Percentiles rank a stretch among this genome's conserved stretches.
These are phyloP conservation scores for Poecilia gillii DNA, from an alignment of 2,797 vertebrate genomes.

Conservation along the genomic window DNA sequence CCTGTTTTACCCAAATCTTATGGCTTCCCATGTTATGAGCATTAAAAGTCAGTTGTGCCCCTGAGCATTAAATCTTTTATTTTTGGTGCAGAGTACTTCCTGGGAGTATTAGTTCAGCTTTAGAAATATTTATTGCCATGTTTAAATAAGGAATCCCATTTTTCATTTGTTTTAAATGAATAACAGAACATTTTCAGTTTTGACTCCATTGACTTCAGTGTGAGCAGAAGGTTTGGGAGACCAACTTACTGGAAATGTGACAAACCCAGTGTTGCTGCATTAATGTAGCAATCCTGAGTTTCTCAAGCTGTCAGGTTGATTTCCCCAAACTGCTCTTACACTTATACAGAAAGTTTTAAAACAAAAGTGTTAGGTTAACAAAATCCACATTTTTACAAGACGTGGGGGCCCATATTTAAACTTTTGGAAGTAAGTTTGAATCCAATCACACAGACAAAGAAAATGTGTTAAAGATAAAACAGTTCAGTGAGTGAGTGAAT, in stretches of 20 bases:
- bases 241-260: conserved; percentile 7
- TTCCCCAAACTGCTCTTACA: conserved; percentile 41
- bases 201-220: conserved; percentile 1
- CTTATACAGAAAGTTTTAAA: conserved; percentile 33
- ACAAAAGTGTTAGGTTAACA: conserved; percentile 19
- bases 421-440: background rate
- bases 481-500: background rate
- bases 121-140: background rate
- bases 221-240: background rate
- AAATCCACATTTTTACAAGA: background rate
- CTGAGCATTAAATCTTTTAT: background rate
- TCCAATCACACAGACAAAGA: background rate
- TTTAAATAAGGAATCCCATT: background rate
- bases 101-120: background rate
- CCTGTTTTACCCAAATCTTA: background rate
- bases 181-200: background rate
- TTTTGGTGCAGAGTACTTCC: background rate
- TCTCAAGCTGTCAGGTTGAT: conserved; percentile 3
- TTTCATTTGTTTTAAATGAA: background rate
- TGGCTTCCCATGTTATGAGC: background rate
- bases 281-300: conserved; percentile 21
- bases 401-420: background rate
- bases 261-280: background rate
- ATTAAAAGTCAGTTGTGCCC: background rate
- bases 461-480: background rate